A percentile compares a stretch with the other conserved stretches of the same genome.
Conservation (phyloP, 1,140 invertebrate genomes). For the Drosophila oshimai region DNA sequence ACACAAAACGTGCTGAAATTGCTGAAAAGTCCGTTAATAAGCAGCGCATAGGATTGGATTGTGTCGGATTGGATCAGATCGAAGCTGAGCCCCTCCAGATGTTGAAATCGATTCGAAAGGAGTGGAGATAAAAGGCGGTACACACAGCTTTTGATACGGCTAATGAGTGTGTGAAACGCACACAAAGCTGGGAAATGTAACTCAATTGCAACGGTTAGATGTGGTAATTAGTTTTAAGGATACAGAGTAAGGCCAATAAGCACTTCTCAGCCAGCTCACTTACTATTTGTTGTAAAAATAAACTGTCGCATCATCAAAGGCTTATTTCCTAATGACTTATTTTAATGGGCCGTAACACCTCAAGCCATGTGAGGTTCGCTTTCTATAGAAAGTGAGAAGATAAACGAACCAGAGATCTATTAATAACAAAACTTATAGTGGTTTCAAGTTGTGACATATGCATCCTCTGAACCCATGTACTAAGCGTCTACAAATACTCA, state of each 20-base stretch:
- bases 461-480: background rate
- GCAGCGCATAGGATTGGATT: conserved; percentile 29
- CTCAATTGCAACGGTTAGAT: background rate
- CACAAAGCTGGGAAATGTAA: background rate
- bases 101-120: conserved; percentile 21
- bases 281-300: background rate
- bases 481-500: background rate
- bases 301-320: background rate
- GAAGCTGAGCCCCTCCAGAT: background rate
- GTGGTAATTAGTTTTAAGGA: background rate
- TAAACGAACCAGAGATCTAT: background rate
- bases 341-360: background rate
- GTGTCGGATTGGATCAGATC: conserved; percentile 1
- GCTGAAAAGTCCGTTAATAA: conserved; percentile 62
- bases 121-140: background rate
- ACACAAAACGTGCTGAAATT: conserved; percentile 64
- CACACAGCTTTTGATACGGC: background rate
- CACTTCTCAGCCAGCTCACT: background rate
- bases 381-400: conserved; percentile 1
- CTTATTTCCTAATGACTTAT: background rate
- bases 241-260: background rate
- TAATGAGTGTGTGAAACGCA: background rate
- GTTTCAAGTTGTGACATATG: too few species aligned
- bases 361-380: background rate
- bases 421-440: background rate